Base-by-base conservation (phyloP, 2,888 invertebrate species). In the Eristalis arbustorum region DNA sequence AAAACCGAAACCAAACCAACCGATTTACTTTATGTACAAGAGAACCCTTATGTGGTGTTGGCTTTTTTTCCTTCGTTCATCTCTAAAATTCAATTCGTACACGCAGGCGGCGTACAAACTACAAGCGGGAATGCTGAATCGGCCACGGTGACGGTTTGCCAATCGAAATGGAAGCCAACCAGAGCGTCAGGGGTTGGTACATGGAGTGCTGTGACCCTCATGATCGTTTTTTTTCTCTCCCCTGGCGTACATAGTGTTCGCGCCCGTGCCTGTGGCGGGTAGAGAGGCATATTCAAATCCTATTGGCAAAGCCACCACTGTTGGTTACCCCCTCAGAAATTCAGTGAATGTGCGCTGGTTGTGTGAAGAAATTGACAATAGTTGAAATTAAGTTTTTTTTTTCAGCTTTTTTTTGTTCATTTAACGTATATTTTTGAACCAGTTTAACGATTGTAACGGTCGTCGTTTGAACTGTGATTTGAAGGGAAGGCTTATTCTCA, bases 161-260 rank as follows among this genome's bases (percentile, higher is more conserved):
- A 87, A 87, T 87, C 37, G 78, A 69, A 82, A 78, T 34, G 22
- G 34, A 74, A 78, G 25, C 61, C 37, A 71, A 18, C 49, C 25
- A 3, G 31, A 8, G 57, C 18, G 18, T 79, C 68, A 79, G 74
- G 78, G 83, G 79, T 75, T 83, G 83, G 28, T 83, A 57, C 73
- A 25, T 61, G 37, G 49, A 4, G 37, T 10, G 34, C 42, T 83
- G 87, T 64, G 74, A 71, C 83, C 72, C 74, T 87, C 78, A 72
- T 68, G 14, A 11, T 56, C n/a, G n/a, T 71, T 77, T 69, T 64
- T 72, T 62, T 49, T 34, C 69, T 28, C 23, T 25, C 2, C 22
- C 25, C 10, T 2, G 14, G 13, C 22, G 61, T 42, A 64, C 34
- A 79, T 84, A 69, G 31, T 8, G n/a, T 11, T 28, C 25, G 34